Percentiles rank a stretch among this genome's conserved stretches.
phyloP scores from a whole-genome alignment of 1,140 invertebrate species.

The Helicorthomorpha holstii region DNA sequence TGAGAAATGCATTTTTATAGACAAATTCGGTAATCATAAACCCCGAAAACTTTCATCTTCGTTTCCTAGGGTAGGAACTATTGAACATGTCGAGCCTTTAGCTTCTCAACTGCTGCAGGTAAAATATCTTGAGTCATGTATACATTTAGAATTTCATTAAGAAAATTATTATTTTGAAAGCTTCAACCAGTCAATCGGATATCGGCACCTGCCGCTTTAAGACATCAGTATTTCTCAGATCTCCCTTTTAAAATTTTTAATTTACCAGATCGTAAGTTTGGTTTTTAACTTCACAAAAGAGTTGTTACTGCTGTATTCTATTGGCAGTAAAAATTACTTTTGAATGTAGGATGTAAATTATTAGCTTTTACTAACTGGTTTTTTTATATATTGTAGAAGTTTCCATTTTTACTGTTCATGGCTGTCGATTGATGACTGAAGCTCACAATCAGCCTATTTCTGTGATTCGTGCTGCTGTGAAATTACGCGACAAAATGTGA shows the following conservation, averaged over 20 bases:
- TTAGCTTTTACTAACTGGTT: background rate
- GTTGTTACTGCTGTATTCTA: background rate
- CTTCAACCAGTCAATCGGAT: constrained; percentile 72
- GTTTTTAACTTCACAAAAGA: background rate
- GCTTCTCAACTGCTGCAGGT: constrained; percentile 59
- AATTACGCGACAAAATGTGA: constrained; percentile 1
- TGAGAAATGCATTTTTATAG: constrained; percentile 33
- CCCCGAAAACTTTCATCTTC: constrained; percentile 59
- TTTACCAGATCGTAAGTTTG: constrained; percentile 63
- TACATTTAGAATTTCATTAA: constrained; percentile 2
- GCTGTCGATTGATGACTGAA: background rate
- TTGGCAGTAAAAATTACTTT: too few species aligned
- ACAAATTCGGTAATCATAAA: constrained; percentile 57
- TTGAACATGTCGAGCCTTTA: constrained; percentile 70
- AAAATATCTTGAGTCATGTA: constrained; percentile 8
- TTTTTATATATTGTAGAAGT: background rate
- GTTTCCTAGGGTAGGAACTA: constrained; percentile 73
- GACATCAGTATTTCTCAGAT: constrained; percentile 74
- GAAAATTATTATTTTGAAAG: constrained; percentile 30
- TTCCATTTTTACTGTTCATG: background rate
- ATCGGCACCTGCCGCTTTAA: constrained; percentile 68
- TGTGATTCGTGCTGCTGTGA: background rate
- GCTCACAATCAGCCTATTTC: background rate
- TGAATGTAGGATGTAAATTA: background rate
- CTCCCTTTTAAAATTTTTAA: constrained; percentile 76